Evolutionary conservation across 2,797 vertebrate genomes (phyloP), one percentile per base, ranked within the genome.

Genomic region (Mallotus villosus): DNA sequence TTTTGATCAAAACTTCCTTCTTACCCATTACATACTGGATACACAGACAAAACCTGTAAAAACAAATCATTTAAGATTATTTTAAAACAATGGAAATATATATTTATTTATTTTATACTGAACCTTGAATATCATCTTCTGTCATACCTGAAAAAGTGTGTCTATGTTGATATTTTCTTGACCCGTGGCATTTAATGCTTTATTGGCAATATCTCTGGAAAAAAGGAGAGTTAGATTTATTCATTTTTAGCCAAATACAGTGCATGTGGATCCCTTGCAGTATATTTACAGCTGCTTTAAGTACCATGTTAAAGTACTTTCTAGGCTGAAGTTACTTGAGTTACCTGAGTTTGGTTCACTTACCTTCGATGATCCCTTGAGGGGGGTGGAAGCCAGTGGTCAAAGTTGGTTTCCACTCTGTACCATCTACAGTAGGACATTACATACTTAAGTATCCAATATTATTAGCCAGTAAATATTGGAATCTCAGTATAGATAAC

Each of bases 331-430:
- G 41, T 46, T 11, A 41, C 8, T 12, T 41, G 2, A 9, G 8
- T 41, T 41, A 41, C 9, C 8, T 41, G 37, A 71, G 25, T 55
- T 41, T 51, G n/a, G 74, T 70, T 66, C 25, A 25, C 70, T 80
- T 83, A 96, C 97, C 95, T 94, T 69, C 95, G 90, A 66, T 92
- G 85, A 25, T 97, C 96, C 21, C 0, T 61, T 70, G 90, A 74
- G 3, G 95, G 95, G 14, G 90, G 78, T 1, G 94, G 90, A 29
- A 85, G 92, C 97, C 97, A 99, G 57, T 98, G 97, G 83, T 99
- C 97, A 68, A 92, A 96, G 81, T 99, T 99, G 0, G 96, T 97
- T 89, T 99, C 95, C 29, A 99, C 95, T 83, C 89, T 92, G 90
- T 89, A 99, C 97, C 97, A 99, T 77, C 97, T 98, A 27, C 5